These are phyloP conservation scores for Lochmaea crataegi DNA, from an alignment of 2,888 invertebrate species.

Conservation along the genomic window DNA sequence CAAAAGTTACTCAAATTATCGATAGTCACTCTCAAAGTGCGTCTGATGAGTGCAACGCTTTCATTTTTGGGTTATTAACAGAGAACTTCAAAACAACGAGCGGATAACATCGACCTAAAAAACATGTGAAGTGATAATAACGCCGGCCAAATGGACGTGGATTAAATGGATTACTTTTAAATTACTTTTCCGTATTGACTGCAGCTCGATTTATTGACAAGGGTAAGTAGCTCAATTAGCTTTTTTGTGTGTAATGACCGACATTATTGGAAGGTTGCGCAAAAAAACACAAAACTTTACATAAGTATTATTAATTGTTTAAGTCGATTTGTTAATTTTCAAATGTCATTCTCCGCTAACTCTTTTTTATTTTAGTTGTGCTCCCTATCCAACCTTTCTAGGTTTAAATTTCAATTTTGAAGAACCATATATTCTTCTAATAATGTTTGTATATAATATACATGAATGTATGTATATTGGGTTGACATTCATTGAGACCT, in stretches of 20 bases:
- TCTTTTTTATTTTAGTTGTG: too few species aligned
- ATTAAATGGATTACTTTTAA: conserved; percentile 26
- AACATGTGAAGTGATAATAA: conserved; percentile 31
- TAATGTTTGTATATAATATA: too few species aligned
- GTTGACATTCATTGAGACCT: too few species aligned
- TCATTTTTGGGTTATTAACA: conserved; percentile 8
- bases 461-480: too few species aligned
- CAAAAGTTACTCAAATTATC: conserved; percentile 2
- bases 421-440: too few species aligned
- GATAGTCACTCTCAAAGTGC: not conserved
- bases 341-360: too few species aligned
- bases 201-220: conserved; percentile 18
- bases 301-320: too few species aligned
- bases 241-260: not conserved
- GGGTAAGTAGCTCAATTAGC: conserved; percentile 20
- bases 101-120: conserved; percentile 32
- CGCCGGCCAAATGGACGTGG: conserved; percentile 15
- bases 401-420: too few species aligned
- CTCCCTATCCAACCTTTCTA: too few species aligned
- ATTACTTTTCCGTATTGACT: conserved; percentile 10
- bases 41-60: conserved; percentile 1
- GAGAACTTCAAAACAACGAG: conserved; percentile 31
- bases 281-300: not conserved
- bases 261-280: not conserved
- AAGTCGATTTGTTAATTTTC: too few species aligned